Evolutionary conservation across 2,797 vertebrate genomes (phyloP).

Genomic region (Coracias cyanogaster): DNA sequence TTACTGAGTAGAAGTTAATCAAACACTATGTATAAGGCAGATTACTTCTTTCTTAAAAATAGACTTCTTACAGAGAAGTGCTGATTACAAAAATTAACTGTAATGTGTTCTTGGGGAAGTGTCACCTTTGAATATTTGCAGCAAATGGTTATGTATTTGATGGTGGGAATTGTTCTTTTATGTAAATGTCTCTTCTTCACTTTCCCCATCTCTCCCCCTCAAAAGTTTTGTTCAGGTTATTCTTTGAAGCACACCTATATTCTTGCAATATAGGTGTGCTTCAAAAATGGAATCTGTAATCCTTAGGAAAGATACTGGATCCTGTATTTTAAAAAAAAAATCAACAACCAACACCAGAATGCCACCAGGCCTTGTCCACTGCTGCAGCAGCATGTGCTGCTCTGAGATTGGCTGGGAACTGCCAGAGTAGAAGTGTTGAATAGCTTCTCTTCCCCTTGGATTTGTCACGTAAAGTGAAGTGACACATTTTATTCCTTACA

Average conservation of each 20-base stretch:
- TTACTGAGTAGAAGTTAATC: constrained; percentile 18
- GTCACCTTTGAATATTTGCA: constrained; percentile 11
- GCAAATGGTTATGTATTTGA: background rate
- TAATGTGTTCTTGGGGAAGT: background rate
- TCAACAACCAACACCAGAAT: background rate
- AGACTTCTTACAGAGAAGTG: background rate
- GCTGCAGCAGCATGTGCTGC: background rate
- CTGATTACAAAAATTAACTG: constrained; percentile 26
- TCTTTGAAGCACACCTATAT: too few species aligned
- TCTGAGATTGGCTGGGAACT: background rate
- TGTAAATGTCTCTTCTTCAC: background rate
- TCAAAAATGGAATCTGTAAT: background rate
- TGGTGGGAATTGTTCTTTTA: background rate
- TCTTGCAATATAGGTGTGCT: background rate
- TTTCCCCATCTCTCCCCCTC: background rate
- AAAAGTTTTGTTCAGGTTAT: background rate
- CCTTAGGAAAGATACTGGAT: background rate
- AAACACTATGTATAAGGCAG: background rate
- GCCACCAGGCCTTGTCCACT: background rate
- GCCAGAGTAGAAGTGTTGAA: background rate
- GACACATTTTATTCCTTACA: background rate
- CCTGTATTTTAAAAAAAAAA: background rate
- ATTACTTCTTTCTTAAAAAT: constrained; percentile 26
- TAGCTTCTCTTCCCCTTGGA: background rate
- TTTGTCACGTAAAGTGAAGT: background rate